Evolutionary conservation across 2,888 invertebrate genomes (phyloP), one percentile per base, ranked within the genome.

Genomic region (Junonia oenone): DNA sequence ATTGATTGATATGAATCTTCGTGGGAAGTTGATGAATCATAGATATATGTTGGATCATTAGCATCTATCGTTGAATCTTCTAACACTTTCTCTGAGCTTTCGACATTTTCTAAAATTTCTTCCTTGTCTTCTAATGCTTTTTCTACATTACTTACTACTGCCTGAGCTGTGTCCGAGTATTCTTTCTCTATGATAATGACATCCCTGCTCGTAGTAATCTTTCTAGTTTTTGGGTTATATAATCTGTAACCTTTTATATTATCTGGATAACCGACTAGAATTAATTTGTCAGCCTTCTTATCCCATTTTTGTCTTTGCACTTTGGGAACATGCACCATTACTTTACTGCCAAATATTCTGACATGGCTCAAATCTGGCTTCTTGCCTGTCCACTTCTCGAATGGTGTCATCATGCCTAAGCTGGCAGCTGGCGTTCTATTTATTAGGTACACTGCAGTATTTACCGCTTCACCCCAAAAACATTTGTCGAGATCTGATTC

Each of bases 221-320:
- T 61, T 61, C 6, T 57, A 45, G 43, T 57, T 49, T 38, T 63
- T 52, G 35, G 64, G 55, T 70, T 43, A 53, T 63, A 68, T 0
- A 69, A 9, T 0, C 67, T 27, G 45, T 67, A 68, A 0, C 69
- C 68, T 33, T 69, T 69, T 0, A 55, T 22, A 58, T 65, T 61
- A 0, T 68, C 65, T 5, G 65, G 31, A 29, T 29, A 29, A 11
- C 29, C 29, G 3, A 29, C 6, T 2, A 29, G 11, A 29, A 29
- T 29, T 2, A 6, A 6, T 29, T 29, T 29, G 6, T 29, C 35
- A 14, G 35, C 35, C 13, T 14, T 6, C 35, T 35, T 35, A n/a
- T 33, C 33, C 33, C 33, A 33, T n/a, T 33, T 33, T n/a, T n/a
- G 49, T 63, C 61, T 45, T 13, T 45, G 2, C 13, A 26, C 5